These are phyloP conservation scores for Eupelmus urozonus DNA, from an alignment of 2,888 invertebrate genomes.

Conservation along the genomic window DNA sequence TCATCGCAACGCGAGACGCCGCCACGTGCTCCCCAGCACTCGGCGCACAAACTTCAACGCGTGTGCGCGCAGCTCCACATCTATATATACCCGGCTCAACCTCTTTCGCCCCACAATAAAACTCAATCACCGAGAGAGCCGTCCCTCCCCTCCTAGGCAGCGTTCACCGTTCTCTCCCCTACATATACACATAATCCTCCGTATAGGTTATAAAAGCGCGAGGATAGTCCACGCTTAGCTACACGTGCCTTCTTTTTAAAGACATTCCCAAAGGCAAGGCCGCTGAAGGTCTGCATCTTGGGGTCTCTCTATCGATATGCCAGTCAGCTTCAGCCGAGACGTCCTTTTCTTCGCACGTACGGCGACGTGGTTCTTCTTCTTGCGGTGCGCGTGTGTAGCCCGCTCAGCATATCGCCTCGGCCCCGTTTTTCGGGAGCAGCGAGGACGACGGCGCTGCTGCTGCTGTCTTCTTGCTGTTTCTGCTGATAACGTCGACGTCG, in stretches of 20 bases:
- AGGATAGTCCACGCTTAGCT: no score
- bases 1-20: no score
- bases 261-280: slow-evolving; percentile 72
- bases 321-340: slow-evolving; percentile 2
- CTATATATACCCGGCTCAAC: no score
- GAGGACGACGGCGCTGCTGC: neutral
- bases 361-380: slow-evolving; percentile 1
- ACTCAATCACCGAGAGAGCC: no score
- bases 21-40: no score
- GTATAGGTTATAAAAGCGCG: no score
- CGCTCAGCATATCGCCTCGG: slow-evolving; percentile 45
- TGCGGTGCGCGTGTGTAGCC: neutral
- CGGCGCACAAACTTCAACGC: no score
- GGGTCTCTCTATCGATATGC: slow-evolving; percentile 62
- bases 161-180: no score
- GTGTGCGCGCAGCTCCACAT: no score
- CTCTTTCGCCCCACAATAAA: no score
- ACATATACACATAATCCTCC: no score
- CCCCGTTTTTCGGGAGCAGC: slow-evolving; percentile 13
- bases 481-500: neutral
- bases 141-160: no score
- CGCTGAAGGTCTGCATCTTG: slow-evolving; percentile 73
- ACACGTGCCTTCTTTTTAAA: slow-evolving; percentile 74
- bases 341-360: slow-evolving; percentile 34
- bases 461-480: neutral